Base-by-base conservation (phyloP, 2,888 invertebrate genomes). In the Drosophila eohydei region DNA sequence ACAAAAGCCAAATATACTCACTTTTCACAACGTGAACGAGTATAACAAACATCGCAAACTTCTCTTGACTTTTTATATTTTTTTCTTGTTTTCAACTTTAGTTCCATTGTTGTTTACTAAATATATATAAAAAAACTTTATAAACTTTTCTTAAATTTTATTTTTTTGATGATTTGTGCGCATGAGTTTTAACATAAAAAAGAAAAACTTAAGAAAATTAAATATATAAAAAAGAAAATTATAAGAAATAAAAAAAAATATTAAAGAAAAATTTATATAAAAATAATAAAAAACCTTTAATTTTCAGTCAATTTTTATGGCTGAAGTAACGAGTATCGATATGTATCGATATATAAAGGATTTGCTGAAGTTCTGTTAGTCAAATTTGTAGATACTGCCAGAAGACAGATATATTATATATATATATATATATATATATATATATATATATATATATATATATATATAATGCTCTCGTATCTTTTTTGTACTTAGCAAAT, bases 91-190 rank as follows among this genome's bases (percentile, higher is more conserved):
- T 55, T 76, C 55, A 71, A 74, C 56, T 75, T 76, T 83, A 73
- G 60, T 84, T 88, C 79, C 89, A 85, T 86, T 88, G 84, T 88
- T 84, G 84, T 84, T 83, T 61, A 64, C 41, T 69, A 54, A 40
- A 54, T 38, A 54, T 54, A 40, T 66, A 63, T 69, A 30, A 46
- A 9, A 43, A 43, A 43, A 59, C 54, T 73, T 34, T 8, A 50
- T 61, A 41, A 55, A 34, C 30, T 65, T 55, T 65, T 66, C 59
- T 34, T 28, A 46, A n/a, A 34, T 34, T 64, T 11, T 40, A 28
- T 55, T 62, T 43, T 55, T 63, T 51, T 44, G 77, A 90, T 89
- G 82, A 84, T 81, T 81, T 85, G 92, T 92, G 91, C 91, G 84
- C 80, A 91, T 92, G 90, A 92, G 83, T 75, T 82, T 78, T 46